phyloP scores from a whole-genome alignment of 2,888 invertebrate genomes.

The Lapara coniferarum region DNA sequence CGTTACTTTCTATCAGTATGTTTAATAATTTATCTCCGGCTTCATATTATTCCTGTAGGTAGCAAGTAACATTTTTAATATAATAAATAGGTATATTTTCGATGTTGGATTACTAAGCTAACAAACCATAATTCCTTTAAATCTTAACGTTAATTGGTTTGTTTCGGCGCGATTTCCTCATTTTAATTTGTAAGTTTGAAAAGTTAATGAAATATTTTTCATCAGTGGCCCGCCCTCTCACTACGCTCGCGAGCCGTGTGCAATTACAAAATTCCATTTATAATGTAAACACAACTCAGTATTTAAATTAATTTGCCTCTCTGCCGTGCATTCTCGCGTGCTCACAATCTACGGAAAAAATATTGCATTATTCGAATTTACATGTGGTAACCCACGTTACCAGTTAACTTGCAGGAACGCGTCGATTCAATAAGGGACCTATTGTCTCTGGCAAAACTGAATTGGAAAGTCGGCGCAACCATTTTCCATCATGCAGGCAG shows the following conservation, averaged over 20 bases:
- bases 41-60: neutral
- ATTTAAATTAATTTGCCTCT: conserved; percentile 25
- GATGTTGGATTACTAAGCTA: neutral
- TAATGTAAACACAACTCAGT: conserved; percentile 22
- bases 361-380: neutral
- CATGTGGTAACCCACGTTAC: neutral
- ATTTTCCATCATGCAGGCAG: no score
- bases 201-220: conserved; percentile 22
- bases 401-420: no score
- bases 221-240: neutral
- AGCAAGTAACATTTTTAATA: no score
- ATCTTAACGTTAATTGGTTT: neutral
- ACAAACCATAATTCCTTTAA: neutral
- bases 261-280: conserved; percentile 26
- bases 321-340: neutral
- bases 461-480: no score
- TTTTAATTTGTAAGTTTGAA: conserved; percentile 18
- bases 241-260: conserved; percentile 6
- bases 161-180: neutral
- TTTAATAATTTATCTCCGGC: no score
- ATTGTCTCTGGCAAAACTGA: no score
- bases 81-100: neutral
- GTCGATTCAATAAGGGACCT: no score
- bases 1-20: no score
- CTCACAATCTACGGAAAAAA: neutral